Evolutionary conservation across 2,113 vertebrate genomes (phyloP), one percentile per base, ranked within the genome.

Genomic region (Willisornis vidua): DNA sequence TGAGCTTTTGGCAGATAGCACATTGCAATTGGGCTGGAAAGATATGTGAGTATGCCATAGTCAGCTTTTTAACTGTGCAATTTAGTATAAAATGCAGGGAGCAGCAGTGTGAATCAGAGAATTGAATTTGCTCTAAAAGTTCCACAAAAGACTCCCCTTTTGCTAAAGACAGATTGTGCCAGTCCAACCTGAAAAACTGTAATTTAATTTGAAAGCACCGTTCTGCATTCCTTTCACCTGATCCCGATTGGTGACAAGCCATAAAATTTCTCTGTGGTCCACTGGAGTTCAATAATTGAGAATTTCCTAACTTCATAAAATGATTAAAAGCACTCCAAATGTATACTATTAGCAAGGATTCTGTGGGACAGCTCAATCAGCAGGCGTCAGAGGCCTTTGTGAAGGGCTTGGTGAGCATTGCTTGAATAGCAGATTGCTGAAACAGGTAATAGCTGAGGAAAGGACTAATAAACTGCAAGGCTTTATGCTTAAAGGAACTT

Each of bases 171-270:
- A 94, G 91, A 95, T 90, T 95, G 90, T 96, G 91, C 84, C 81
- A 93, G 76, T 92, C 92, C 90, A 92, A 85, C 80, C 93, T 78
- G 81, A 94, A 95, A 96, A 96, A 75, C 72, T 72, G 78, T 90
- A 95, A 95, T 97, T 97, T 96, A 96, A 96, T 96, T 96, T 96
- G 86, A 96, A 95, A 93, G 83, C 68, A 51, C 49, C 7, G 7
- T 87, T 94, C 85, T 81, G 86, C 89, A 79, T 88, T 91, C 55
- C 81, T 89, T 96, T 84, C 65, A 75, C 92, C 85, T 93, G 81
- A 73, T 96, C 89, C 91, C 9, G 1, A 49, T 5, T 87, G 92
- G 77, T 95, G 93, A 94, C 26, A 9, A 95, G 89, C 80, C 45
- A 63, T 96, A 94, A 94, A 70, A 90, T 90, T 70, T 90, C 73